Base-by-base conservation (phyloP, 2,113 vertebrate species). In the Todiramphus chloris region DNA sequence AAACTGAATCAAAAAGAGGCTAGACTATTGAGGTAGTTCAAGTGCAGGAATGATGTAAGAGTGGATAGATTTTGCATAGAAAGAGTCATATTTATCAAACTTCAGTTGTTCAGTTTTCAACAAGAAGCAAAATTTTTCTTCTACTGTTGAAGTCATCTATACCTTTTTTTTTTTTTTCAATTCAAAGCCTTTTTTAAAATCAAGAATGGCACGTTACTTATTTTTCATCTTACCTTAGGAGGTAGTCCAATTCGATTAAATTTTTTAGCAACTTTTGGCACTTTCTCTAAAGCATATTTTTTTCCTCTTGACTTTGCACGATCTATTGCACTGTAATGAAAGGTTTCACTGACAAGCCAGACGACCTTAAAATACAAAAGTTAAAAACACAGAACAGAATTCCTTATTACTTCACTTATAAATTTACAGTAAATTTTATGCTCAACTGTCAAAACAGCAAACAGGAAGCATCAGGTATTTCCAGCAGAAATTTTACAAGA, bases 231-330 rank as follows among this genome's bases (percentile, higher is more conserved):
- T 98, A 99, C 99, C 99, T 99, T 99, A 33, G 99, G 99, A 96
- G 99, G 99, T 85, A 99, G 98, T 92, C 99, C 99, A 75, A 99
- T 98, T 88, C 99, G 98, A 97, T 99, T 99, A 97, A 99, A 99
- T 92, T 98, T 99, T 92, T 98, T 98, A 78, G 99, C 99, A 80
- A 99, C 99, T 97, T 99, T 99, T 87, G 99, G 99, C 86, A 99
- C 99, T 97, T 99, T 99, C 97, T 99, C 98, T 90, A 99, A 98
- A 93, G 99, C 99, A 16, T 99, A 99, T 96, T 99, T 99, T 97
- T 99, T 99, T 86, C 99, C 99, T 97, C 98, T 98, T 82, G 99
- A 99, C 97, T 99, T 99, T 82, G 99, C 99, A 87, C 99, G 98
- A 96, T 99, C 99, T 89, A 99, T 99, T 87, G 99, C 98, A 85